Evolutionary conservation across 2,113 vertebrate genomes (phyloP).

Genomic region (Loxodonta africana): DNA sequence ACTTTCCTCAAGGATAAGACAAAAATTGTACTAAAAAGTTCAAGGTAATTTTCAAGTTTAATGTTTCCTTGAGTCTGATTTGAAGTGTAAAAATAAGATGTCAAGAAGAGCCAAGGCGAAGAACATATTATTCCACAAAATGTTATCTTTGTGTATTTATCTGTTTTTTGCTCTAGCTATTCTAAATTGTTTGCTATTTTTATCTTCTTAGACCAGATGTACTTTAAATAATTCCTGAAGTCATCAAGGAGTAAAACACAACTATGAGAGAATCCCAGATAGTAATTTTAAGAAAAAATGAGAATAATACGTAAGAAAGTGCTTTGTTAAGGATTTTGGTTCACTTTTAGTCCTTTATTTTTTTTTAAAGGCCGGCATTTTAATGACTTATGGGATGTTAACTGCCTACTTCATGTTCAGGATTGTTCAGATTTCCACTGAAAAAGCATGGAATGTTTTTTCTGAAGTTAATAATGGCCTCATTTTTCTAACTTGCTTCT

Average conservation of each 20-base stretch:
- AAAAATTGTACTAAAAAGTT: slow-evolving; percentile 74
- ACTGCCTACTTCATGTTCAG: not conserved
- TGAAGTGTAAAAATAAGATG: slow-evolving; percentile 77
- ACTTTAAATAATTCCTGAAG: slow-evolving; percentile 75
- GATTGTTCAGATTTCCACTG: slow-evolving; percentile 30
- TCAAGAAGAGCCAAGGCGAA: slow-evolving; percentile 65
- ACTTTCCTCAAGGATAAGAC: slow-evolving; percentile 65
- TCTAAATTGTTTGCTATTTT: slow-evolving; percentile 78
- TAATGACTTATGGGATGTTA: not conserved
- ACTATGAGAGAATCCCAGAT: slow-evolving; percentile 30
- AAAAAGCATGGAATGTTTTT: not conserved
- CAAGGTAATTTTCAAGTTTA: slow-evolving; percentile 79
- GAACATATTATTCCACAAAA: slow-evolving; percentile 76
- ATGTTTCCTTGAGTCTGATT: slow-evolving; percentile 74
- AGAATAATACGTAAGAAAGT: slow-evolving; percentile 35
- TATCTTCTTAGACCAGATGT: slow-evolving; percentile 76
- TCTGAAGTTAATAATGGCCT: not conserved
- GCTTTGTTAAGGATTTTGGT: slow-evolving; percentile 28
- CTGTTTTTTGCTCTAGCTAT: slow-evolving; percentile 61
- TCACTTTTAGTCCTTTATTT: not conserved
- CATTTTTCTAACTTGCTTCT: not conserved
- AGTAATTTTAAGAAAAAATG: slow-evolving; percentile 64
- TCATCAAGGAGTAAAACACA: slow-evolving; percentile 49
- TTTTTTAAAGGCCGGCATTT: not conserved
- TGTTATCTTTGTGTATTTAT: slow-evolving; percentile 77